Percentiles rank a stretch among this genome's conserved stretches.
Conservation (phyloP, 2,797 vertebrate species). For the Lophotriccus pileatus region DNA sequence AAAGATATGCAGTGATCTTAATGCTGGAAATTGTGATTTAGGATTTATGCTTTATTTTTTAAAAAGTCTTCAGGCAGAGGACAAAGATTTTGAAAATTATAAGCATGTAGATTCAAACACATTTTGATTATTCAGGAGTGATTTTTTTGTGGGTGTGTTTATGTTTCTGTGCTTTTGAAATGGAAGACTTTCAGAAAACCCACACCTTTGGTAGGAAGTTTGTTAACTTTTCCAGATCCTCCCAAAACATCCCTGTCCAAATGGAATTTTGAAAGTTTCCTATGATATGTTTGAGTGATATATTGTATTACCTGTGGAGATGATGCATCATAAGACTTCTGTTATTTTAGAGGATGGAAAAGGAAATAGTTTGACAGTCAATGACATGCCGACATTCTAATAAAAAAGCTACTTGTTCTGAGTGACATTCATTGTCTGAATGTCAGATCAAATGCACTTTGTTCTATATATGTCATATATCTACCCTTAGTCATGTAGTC, state of each 20-base stretch:
- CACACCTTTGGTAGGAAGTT: background rate
- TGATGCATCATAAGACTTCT: background rate
- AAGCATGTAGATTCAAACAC: background rate
- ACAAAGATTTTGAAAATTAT: background rate
- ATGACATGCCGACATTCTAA: background rate
- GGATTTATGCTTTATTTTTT: background rate
- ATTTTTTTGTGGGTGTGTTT: background rate
- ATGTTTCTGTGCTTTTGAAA: background rate
- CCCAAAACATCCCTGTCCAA: background rate
- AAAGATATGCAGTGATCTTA: background rate
- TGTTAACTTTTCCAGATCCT: background rate
- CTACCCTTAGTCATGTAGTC: background rate
- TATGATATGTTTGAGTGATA: background rate
- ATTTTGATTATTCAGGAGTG: background rate
- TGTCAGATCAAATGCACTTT: conserved; percentile 33
- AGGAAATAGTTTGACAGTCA: conserved; percentile 34
- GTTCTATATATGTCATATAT: background rate
- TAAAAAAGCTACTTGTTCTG: background rate
- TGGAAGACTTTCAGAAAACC: background rate
- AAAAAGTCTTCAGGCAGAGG: background rate
- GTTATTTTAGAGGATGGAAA: conserved; percentile 14
- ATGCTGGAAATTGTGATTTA: background rate
- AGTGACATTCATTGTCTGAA: conserved; percentile 6
- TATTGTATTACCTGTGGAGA: background rate
- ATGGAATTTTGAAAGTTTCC: background rate